Evolutionary conservation across 1,140 invertebrate genomes (phyloP), one percentile per base, ranked within the genome.

Genomic region (Cotesia chilonis): DNA sequence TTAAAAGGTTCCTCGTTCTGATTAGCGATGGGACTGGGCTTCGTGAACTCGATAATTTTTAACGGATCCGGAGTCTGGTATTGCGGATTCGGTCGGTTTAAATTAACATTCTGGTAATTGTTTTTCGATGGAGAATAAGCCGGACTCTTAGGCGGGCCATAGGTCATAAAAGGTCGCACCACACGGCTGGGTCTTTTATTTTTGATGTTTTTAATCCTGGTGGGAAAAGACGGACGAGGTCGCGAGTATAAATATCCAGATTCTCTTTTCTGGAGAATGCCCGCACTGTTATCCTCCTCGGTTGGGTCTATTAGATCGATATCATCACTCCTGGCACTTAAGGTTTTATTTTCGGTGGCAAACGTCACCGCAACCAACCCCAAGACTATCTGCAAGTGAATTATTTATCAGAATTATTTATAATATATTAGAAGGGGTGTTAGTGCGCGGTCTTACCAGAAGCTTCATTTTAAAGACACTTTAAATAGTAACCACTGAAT

Each of bases 1-100:
- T 80, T 80, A 37, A 87, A 87, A 0, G 85, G 84, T 73, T 80
- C 74, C 12, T 79, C 77, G 66, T 86, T 87, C 71, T 87, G 86
- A 76, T 79, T 83, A 4, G 85, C 78, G 14, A 87, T 85, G 2
- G 85, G 79, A 77, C 79, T 81, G 9, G 75, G 70, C 59, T 81
- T 76, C 0, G 75, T 61, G 38, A 83, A 85, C 47, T 83, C 80
- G 0, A 68, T 41, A 28, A 80, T 51, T 74, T 75, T 81, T 0
- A 83, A 76, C 20, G 82, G 77, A 77, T 72, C 82, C 0, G 83
- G 80, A 1, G 81, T 65, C 35, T 73, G 75, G 57, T 82, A 81
- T 17, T 75, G 76, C 2, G 65, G 57, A n/a, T 68, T 41, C 36
- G 41, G 41, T 10, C 41, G 41, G 10, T 10, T 7, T 6, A 3